A percentile compares a stretch with the other conserved stretches of the same genome.
phyloP scores from a whole-genome alignment of 1,140 invertebrate genomes.

The Oedothorax gibbosus region DNA sequence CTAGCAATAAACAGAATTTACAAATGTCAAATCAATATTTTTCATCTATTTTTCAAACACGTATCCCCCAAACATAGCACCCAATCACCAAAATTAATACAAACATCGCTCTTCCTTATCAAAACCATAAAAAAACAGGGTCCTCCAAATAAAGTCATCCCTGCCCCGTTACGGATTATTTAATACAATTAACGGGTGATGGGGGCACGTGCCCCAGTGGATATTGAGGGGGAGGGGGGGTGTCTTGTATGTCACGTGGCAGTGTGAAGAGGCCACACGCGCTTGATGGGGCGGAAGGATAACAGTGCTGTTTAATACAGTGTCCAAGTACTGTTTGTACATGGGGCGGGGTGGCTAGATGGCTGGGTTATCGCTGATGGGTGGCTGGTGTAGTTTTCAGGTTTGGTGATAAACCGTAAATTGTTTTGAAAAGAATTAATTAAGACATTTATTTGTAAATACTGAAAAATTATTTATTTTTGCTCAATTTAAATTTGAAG shows the following conservation, averaged over 20 bases:
- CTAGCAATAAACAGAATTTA: no score
- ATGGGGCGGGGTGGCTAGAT: not conserved
- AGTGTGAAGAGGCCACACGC: not conserved
- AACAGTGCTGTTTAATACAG: constrained; percentile 4
- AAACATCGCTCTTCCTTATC: no score
- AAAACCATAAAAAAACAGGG: not conserved
- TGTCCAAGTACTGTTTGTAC: not conserved
- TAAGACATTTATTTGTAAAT: no score
- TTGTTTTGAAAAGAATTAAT: no score
- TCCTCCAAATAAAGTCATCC: constrained; percentile 11
- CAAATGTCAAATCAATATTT: no score
- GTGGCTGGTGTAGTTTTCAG: not conserved
- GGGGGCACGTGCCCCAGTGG: constrained; percentile 2
- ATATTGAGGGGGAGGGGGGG: not conserved
- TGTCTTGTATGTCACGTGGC: not conserved
- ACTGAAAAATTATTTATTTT: no score
- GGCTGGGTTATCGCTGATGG: not conserved
- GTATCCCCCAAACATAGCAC: no score
- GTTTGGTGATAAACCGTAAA: no score
- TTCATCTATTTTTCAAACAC: no score
- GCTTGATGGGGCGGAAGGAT: constrained; percentile 20
- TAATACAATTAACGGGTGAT: constrained; percentile 20
- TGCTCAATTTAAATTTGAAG: no score
- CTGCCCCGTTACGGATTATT: not conserved
- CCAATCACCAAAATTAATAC: no score